Conservation (phyloP, 2,797 vertebrate species). For the Chrosomus eos region DNA sequence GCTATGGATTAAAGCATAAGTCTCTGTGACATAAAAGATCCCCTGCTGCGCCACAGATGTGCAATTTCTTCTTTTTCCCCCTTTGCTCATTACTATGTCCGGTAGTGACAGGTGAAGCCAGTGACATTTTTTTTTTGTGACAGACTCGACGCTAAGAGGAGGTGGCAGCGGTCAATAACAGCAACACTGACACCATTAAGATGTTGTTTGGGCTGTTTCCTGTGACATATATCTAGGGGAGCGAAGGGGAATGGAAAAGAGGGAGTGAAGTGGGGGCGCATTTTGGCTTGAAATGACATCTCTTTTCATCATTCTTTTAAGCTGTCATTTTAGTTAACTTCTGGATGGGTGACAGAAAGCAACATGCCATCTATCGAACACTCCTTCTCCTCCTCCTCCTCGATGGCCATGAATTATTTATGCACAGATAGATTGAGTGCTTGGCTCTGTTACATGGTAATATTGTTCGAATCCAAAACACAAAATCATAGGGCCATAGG, state of each 20-base stretch:
- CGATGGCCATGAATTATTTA: slow-evolving; percentile 35
- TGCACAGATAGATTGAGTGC: slow-evolving; percentile 37
- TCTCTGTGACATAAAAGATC: slow-evolving; percentile 68
- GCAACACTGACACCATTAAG: slow-evolving; percentile 77
- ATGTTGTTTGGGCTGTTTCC: slow-evolving; percentile 67
- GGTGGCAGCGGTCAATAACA: slow-evolving; percentile 68
- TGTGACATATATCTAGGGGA: slow-evolving; percentile 67
- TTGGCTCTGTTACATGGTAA: slow-evolving; percentile 32
- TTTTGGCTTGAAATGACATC: slow-evolving; percentile 43
- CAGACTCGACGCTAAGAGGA: slow-evolving; percentile 63
- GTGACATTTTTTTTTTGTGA: slow-evolving; percentile 73
- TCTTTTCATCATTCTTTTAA: slow-evolving; percentile 51
- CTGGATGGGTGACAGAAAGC: slow-evolving; percentile 44
- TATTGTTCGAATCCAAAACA: slow-evolving; percentile 35
- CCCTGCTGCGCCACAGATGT: slow-evolving; percentile 63
- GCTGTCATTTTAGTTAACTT: slow-evolving; percentile 49
- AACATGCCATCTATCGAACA: slow-evolving; percentile 44
- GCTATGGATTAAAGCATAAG: slow-evolving; percentile 49
- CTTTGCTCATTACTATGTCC: slow-evolving; percentile 57
- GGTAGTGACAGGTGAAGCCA: slow-evolving; percentile 60
- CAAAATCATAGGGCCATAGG: slow-evolving; percentile 21
- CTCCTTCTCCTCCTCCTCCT: background rate
- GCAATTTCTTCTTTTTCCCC: slow-evolving; percentile 13
- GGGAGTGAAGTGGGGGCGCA: slow-evolving; percentile 1
- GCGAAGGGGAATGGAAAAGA: slow-evolving; percentile 2